These are phyloP conservation scores for Eupsilia transversa DNA, from an alignment of 2,888 invertebrate genomes.

Conservation along the genomic window DNA sequence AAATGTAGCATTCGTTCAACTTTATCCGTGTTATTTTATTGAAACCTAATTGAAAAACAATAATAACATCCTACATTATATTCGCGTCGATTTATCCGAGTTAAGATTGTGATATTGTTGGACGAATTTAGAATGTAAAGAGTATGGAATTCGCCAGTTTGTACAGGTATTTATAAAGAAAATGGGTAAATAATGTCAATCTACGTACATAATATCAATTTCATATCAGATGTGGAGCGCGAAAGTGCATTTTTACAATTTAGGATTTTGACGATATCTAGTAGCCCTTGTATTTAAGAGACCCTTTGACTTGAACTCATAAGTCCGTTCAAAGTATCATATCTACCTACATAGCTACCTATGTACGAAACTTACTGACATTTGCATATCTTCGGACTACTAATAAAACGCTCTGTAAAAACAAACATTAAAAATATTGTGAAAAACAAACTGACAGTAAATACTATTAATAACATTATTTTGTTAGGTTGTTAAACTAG, in stretches of 20 bases:
- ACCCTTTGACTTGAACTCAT: slow-evolving; percentile 52
- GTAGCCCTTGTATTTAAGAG: slow-evolving; percentile 55
- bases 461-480: background rate
- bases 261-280: slow-evolving; percentile 58
- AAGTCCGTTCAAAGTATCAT: slow-evolving; percentile 51
- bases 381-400: background rate
- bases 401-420: background rate
- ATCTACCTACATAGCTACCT: slow-evolving; percentile 20
- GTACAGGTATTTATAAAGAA: slow-evolving; percentile 77
- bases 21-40: slow-evolving; percentile 42
- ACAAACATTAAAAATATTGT: too few species aligned
- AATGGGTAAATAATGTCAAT: slow-evolving; percentile 88
- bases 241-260: slow-evolving; percentile 75
- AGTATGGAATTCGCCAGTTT: slow-evolving; percentile 70
- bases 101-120: slow-evolving; percentile 79
- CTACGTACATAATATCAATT: slow-evolving; percentile 86
- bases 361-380: slow-evolving; percentile 10
- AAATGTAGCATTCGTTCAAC: slow-evolving; percentile 58
- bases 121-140: slow-evolving; percentile 69
- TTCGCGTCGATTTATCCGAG: slow-evolving; percentile 66
- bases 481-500: background rate
- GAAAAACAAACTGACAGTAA: slow-evolving; percentile 1
- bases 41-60: slow-evolving; percentile 23
- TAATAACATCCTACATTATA: slow-evolving; percentile 28
- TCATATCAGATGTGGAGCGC: slow-evolving; percentile 85